Conservation (phyloP, 2,797 vertebrate genomes). For the Eremophila alpestris region DNA sequence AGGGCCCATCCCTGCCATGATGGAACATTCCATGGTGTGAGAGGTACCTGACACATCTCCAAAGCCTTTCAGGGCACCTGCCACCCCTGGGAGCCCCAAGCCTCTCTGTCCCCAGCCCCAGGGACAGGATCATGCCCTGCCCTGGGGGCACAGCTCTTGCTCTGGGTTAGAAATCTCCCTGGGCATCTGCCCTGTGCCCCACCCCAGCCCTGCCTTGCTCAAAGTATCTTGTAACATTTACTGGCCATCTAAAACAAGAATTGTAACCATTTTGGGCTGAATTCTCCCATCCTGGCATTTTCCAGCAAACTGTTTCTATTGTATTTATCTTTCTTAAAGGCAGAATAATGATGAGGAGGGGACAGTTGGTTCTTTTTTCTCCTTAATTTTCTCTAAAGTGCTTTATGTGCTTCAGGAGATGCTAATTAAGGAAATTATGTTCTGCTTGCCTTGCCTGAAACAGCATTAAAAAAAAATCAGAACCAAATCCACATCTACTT, state of each 20-base stretch:
- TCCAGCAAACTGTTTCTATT: not conserved
- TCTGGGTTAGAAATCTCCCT: not conserved
- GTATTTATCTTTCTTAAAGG: not conserved
- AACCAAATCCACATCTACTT: not conserved
- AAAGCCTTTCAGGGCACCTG: not conserved
- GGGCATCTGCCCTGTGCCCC: fast-evolving
- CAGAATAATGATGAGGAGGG: not conserved
- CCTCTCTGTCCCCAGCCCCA: not conserved
- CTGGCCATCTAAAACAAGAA: not conserved
- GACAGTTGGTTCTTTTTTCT: not conserved
- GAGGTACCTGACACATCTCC: not conserved
- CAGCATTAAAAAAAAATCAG: not conserved
- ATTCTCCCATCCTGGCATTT: not conserved
- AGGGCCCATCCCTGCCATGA: not conserved
- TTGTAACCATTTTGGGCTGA: not conserved
- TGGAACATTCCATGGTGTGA: not conserved
- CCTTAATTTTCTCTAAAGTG: not conserved
- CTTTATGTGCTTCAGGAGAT: not conserved
- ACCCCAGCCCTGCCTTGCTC: not conserved
- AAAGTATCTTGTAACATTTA: not conserved
- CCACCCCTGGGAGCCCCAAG: not conserved
- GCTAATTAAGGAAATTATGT: not conserved
- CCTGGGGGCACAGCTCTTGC: not conserved
- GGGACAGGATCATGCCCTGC: not conserved
- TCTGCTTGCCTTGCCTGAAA: not conserved